These are phyloP conservation scores for Montipora sp. DNA, from an alignment of 64 coral and sea anemone genomes.

Conservation along the genomic window DNA sequence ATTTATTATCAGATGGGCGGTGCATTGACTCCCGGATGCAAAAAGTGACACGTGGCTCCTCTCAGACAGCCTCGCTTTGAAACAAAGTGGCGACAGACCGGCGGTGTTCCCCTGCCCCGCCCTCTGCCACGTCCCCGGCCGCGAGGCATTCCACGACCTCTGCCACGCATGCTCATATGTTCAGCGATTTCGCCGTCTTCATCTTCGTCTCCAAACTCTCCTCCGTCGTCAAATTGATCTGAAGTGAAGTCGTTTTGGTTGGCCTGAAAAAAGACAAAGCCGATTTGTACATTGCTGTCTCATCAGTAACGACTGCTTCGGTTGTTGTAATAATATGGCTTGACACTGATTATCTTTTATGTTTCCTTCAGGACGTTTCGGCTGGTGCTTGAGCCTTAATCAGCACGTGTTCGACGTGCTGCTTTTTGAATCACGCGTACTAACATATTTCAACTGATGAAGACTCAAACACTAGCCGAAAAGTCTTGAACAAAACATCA, in stretches of 20 bases:
- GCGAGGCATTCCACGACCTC: constrained; percentile 75
- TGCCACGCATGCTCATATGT: constrained; percentile 66
- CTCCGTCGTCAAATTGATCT: constrained; percentile 73
- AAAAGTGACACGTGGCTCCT: constrained; percentile 88
- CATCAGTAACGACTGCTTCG: too few relatives aligned
- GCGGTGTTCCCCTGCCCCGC: constrained; percentile 71
- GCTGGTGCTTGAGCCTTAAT: too few relatives aligned
- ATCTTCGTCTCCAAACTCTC: constrained; percentile 67
- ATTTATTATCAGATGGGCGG: constrained; percentile 66
- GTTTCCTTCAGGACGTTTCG: too few relatives aligned
- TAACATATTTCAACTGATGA: too few relatives aligned
- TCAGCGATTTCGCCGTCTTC: constrained; percentile 66
- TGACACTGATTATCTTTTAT: too few relatives aligned
- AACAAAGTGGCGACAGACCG: constrained; percentile 90
- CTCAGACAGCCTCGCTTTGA: constrained; percentile 86
- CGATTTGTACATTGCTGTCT: not conserved
- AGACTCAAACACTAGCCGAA: too few relatives aligned
- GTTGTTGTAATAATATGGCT: too few relatives aligned
- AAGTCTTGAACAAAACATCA: too few relatives aligned
- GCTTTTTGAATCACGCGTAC: too few relatives aligned
- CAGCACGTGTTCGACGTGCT: too few relatives aligned
- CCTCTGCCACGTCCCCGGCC: constrained; percentile 83
- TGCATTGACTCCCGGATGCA: constrained; percentile 84
- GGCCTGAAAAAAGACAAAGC: constrained; percentile 39
- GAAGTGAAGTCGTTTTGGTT: constrained; percentile 72